Percentiles rank a stretch among this genome's conserved stretches.
Conservation (phyloP, 2,888 invertebrate species). For the Sarcophaga rosellei region DNA sequence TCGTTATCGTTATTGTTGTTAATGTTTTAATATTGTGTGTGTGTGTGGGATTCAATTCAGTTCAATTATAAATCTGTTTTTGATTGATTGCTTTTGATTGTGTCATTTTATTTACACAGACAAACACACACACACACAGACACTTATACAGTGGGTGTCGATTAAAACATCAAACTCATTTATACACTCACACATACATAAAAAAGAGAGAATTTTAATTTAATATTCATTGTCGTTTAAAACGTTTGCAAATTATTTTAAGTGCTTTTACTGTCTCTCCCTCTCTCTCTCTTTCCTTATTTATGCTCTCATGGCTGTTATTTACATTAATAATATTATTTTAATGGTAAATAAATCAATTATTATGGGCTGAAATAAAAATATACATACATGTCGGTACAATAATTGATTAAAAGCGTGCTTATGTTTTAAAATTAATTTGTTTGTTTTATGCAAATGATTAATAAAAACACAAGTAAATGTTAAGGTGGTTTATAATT, state of each 20-base stretch:
- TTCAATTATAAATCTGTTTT: slow-evolving; percentile 48
- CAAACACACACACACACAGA: neutral
- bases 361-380: slow-evolving; percentile 2
- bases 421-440: too few species aligned
- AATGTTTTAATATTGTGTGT: neutral
- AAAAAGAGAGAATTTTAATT: slow-evolving; percentile 7
- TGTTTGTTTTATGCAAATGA: too few species aligned
- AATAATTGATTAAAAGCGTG: slow-evolving; percentile 39
- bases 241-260: slow-evolving; percentile 50
- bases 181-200: too few species aligned
- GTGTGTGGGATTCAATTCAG: neutral
- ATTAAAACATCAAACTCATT: too few species aligned
- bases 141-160: neutral
- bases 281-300: neutral
- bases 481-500: too few species aligned
- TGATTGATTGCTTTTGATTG: slow-evolving; percentile 62
- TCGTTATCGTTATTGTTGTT: slow-evolving; percentile 15
- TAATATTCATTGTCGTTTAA: slow-evolving; percentile 42
- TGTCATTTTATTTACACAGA: slow-evolving; percentile 31
- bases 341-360: slow-evolving; percentile 48
- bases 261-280: slow-evolving; percentile 19
- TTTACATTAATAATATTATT: slow-evolving; percentile 30
- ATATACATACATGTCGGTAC: neutral
- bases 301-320: neutral
- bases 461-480: too few species aligned